These are phyloP conservation scores for Lucilia cuprina DNA, from an alignment of 1,140 invertebrate genomes.

Conservation along the genomic window DNA sequence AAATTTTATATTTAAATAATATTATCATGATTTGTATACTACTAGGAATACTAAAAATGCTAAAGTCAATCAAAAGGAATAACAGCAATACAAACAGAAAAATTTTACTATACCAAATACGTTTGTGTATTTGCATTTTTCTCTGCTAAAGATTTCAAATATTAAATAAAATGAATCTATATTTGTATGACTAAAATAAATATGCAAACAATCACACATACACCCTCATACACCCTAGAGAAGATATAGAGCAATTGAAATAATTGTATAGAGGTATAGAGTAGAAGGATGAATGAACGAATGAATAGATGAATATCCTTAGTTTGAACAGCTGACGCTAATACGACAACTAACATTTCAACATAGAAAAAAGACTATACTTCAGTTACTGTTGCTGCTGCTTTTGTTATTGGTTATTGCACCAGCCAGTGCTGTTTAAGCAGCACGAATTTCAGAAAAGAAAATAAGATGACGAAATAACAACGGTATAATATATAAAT, in stretches of 20 bases:
- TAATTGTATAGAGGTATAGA: too few relatives aligned
- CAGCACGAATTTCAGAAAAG: not conserved
- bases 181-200: not conserved
- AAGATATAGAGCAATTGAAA: not conserved
- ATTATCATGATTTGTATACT: not conserved
- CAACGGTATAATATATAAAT: not conserved
- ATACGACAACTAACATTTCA: constrained; percentile 15
- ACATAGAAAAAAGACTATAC: not conserved
- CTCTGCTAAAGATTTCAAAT: not conserved
- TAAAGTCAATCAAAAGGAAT: not conserved
- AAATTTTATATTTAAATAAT: not conserved
- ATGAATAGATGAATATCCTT: not conserved
- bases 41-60: constrained; percentile 3
- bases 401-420: not conserved
- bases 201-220: not conserved
- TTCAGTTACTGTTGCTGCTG: not conserved
- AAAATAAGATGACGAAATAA: not conserved
- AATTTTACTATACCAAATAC: not conserved
- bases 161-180: not conserved
- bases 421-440: not conserved
- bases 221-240: not conserved
- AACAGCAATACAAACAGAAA: not conserved
- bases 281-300: not conserved
- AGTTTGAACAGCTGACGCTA: constrained; percentile 10
- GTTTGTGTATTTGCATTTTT: not conserved